Evolutionary conservation across 2,797 vertebrate genomes (phyloP), one percentile per base, ranked within the genome.

Genomic region (Oreonectes daqikongensis): DNA sequence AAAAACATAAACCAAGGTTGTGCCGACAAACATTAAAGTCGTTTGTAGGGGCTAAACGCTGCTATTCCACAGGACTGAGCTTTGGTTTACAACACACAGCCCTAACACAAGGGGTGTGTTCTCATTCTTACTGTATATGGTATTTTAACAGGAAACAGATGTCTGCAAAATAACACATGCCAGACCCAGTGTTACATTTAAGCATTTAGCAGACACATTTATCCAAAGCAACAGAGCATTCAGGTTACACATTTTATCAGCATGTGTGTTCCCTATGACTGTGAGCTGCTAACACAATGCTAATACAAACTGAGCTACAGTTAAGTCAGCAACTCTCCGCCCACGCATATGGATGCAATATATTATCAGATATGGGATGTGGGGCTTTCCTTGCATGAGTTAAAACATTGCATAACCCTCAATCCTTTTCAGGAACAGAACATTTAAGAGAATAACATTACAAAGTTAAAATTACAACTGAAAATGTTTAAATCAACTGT

Each of bases 11-110:
- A 24, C 9, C 6, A 32, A 28, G 14, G 48, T 22, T 11, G 48
- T 78, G 14, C 66, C 24, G 10, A 17, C 68, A 81, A 77, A 61
- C 69, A 79, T 82, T 84, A 82, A 70, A 65, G 7, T n/a, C 12
- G 40, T 55, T 82, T 74, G 59, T 35, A 77, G 48, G 32, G 38
- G n/a, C 38, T 77, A 67, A 70, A 66, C 73, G 24, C 5, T 61
- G 48, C 76, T 82, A 52, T 77, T 81, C 46, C 18, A 44, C 53
- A 30, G 22, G 4, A 35, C 17, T 79, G 10, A 38, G 53, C 17
- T 38, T 42, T 26, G 63, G 52, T 69, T 72, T 60, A 74, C n/a
- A 72, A 79, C 35, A 55, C 68, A 80, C n/a, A 20, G 32, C 15
- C 7, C 14, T 63, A 35, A 75, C 18, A 4, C 22, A 30, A 30